phyloP scores from a whole-genome alignment of 2,797 vertebrate species.

The Chloroceryle amazona region DNA sequence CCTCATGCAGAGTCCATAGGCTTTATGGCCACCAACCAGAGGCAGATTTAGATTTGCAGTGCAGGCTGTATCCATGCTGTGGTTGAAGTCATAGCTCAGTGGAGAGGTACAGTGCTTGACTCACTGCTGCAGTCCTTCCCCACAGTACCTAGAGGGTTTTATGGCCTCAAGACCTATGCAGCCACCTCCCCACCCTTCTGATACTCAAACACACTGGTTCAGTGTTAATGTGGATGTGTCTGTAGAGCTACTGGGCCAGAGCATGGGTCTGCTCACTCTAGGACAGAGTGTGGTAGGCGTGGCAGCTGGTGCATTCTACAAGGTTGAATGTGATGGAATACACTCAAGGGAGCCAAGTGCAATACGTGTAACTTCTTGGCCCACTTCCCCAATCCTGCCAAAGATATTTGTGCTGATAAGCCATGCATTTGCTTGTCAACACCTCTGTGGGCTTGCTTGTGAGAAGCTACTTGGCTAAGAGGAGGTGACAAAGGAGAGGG shows the following conservation, averaged over 20 bases:
- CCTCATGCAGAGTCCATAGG: fast-evolving
- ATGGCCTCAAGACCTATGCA: background rate
- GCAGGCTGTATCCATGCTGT: background rate
- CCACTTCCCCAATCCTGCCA: background rate
- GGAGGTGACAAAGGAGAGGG: background rate
- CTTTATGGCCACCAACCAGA: background rate
- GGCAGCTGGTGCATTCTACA: fast-evolving
- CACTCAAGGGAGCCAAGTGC: background rate
- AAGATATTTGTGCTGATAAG: background rate
- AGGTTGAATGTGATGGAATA: background rate
- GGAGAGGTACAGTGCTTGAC: background rate
- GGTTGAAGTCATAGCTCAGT: background rate
- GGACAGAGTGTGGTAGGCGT: fast-evolving
- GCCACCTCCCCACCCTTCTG: background rate
- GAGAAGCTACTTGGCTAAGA: background rate
- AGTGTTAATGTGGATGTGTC: background rate
- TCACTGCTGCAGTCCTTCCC: background rate
- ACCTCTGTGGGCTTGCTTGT: background rate
- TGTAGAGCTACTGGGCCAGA: background rate
- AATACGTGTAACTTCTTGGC: fast-evolving
- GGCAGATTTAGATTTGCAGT: background rate
- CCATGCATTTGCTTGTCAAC: background rate
- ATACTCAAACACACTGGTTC: background rate
- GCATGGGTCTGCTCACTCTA: background rate
- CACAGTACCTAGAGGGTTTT: background rate